Conservation (phyloP, 2,888 invertebrate species). For the Phyllotreta striolata region DNA sequence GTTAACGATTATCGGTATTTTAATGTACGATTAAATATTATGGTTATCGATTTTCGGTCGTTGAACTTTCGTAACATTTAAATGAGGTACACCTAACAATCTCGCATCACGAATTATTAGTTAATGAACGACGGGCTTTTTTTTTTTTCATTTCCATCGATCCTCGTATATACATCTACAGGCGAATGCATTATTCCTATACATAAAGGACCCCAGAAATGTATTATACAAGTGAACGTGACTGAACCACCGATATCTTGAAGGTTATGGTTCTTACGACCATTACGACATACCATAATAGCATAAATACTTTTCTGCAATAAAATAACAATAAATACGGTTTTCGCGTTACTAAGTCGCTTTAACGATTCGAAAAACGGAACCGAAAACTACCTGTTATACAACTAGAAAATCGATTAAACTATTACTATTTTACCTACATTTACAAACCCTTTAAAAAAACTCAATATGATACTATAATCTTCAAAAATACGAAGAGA, state of each 20-base stretch:
- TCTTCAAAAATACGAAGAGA: too few species aligned
- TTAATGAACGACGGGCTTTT: too few species aligned
- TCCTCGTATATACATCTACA: background rate
- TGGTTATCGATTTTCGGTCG: conserved; percentile 39
- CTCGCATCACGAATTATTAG: too few species aligned
- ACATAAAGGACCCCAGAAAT: conserved; percentile 24
- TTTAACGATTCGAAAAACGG: conserved; percentile 16
- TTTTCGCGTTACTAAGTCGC: conserved; percentile 22
- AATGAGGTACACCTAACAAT: conserved; percentile 18
- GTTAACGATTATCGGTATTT: too few species aligned
- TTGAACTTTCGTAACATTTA: conserved; percentile 32
- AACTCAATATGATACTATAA: too few species aligned
- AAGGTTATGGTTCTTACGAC: conserved; percentile 34
- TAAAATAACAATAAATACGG: conserved; percentile 31
- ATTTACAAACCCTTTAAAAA: background rate
- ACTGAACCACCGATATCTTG: conserved; percentile 27
- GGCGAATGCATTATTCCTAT: too few species aligned
- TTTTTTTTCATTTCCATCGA: too few species aligned
- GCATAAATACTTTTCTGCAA: conserved; percentile 27
- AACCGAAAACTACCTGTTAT: background rate
- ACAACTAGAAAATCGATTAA: background rate
- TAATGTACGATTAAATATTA: conserved; percentile 31
- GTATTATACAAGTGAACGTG: conserved; percentile 19
- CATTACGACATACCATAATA: conserved; percentile 31
- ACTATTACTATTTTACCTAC: background rate